phyloP scores from a whole-genome alignment of 1,140 invertebrate species.

The Nymphalis io region DNA sequence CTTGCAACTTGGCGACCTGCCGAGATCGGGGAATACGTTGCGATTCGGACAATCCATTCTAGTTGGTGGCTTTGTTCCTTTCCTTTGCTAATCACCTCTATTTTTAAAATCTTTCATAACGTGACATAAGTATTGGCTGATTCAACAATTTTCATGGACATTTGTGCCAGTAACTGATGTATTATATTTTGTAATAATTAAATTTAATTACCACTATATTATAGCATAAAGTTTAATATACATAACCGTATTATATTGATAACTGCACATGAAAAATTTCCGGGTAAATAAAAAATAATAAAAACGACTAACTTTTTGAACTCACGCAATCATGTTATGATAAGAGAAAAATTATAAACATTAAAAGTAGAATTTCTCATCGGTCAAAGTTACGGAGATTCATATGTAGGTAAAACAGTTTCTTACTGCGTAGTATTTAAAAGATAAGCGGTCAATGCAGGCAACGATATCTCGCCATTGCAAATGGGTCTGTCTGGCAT shows the following conservation, averaged over 20 bases:
- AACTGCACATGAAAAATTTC: not conserved
- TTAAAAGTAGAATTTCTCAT: conserved; percentile 15
- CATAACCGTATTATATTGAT: conserved; percentile 1
- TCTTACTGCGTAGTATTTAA: conserved; percentile 60
- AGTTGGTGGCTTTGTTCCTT: conserved; percentile 33
- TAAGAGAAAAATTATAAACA: conserved; percentile 7
- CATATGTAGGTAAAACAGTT: conserved; percentile 20
- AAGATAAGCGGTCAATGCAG: conserved; percentile 68
- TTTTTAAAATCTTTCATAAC: conserved; percentile 36
- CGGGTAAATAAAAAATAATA: not conserved
- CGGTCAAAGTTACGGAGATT: conserved; percentile 23
- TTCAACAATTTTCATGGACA: not conserved
- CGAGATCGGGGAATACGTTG: conserved; percentile 43
- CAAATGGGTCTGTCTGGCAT: conserved; percentile 21
- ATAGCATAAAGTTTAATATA: not conserved
- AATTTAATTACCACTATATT: not conserved
- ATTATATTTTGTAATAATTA: not conserved
- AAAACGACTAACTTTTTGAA: not conserved
- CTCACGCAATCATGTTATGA: not conserved
- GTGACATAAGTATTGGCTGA: conserved; percentile 8
- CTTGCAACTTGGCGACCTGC: conserved; percentile 48
- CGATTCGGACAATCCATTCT: conserved; percentile 34
- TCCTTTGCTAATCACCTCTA: conserved; percentile 44
- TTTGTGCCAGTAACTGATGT: not conserved
- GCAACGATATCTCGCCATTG: conserved; percentile 17